Base-by-base conservation (phyloP, 2,113 vertebrate genomes). In the Malurus melanocephalus region DNA sequence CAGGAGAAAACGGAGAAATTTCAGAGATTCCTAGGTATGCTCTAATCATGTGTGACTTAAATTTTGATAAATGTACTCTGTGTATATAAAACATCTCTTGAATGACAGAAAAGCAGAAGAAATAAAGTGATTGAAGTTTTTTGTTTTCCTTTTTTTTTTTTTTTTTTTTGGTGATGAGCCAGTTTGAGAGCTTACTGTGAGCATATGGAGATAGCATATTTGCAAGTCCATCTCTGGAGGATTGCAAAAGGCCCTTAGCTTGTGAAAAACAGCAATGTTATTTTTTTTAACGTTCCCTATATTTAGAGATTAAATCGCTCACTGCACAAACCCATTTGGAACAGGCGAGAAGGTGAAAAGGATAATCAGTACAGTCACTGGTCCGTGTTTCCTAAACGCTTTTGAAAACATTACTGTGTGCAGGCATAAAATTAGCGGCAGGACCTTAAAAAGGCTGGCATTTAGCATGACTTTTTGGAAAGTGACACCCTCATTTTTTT, bases 381-480 rank as follows among this genome's bases (percentile, higher is more conserved):
- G 98, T 98, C 99, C 98, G 98, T 99, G 99, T 99, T 99, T 99
- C 99, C 98, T 98, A 99, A 99, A 99, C 97, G 98, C 98, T 99
- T 99, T 98, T 98, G 98, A 98, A 99, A 99, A 99, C 99, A 99
- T 99, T 99, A 99, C 98, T 98, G 99, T 99, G 99, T 97, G 99
- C 98, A 98, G 99, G 98, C 99, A 99, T 99, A 99, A 99, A 99
- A 99, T 99, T 99, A 99, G 99, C 99, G 96, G 96, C 97, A 97
- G 98, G 98, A 98, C 99, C 99, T 99, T 99, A 99, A 99, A 99
- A 98, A 99, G 98, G 98, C 98, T 99, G 99, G 99, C 99, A 99
- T 99, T 99, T 99, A 99, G 98, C 99, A 98, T 99, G 99, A 99
- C 99, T 99, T 99, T 99, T 99, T 98, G 98, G 99, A 99, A 99